Conservation (phyloP, 2,888 invertebrate species). For the Lasioglossum marginatum region DNA sequence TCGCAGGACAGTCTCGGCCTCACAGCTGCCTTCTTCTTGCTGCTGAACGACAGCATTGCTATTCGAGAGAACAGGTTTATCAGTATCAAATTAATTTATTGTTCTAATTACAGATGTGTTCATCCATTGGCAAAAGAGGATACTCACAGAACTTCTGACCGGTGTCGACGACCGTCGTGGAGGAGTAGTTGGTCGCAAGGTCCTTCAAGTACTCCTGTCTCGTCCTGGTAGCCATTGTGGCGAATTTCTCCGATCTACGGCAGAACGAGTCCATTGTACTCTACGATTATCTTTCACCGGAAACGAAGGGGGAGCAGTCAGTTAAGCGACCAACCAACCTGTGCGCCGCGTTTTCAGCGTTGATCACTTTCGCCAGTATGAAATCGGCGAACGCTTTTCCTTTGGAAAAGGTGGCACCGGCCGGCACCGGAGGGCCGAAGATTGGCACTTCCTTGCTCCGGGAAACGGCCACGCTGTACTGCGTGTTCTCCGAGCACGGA, state of each 20-base stretch:
- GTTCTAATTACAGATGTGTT: not conserved
- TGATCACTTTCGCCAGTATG: constrained; percentile 97
- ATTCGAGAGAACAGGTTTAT: constrained; percentile 36
- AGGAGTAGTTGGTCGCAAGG: constrained; percentile 93
- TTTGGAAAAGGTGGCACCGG: constrained; percentile 94
- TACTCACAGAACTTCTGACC: constrained; percentile 94
- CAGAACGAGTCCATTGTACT: not conserved
- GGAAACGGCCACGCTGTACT: constrained; percentile 91
- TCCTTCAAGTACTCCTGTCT: constrained; percentile 98
- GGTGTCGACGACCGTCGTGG: constrained; percentile 92
- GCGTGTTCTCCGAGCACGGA: constrained; percentile 96
- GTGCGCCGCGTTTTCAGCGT: constrained; percentile 98
- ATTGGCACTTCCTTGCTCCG: constrained; percentile 97
- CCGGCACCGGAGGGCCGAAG: constrained; percentile 97
- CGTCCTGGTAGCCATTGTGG: constrained; percentile 98
- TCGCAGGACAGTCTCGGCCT: constrained; percentile 91
- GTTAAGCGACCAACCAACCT: constrained; percentile 66
- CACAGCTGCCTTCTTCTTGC: constrained; percentile 91
- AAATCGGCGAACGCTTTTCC: constrained; percentile 98
- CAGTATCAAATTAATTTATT: not conserved
- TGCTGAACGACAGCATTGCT: constrained; percentile 92
- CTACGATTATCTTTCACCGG: not conserved
- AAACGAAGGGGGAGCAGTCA: not conserved
- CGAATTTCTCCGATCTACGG: constrained; percentile 95
- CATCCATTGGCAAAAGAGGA: not conserved